Conservation (phyloP, 2,113 vertebrate species). For the Todiramphus chloris region DNA sequence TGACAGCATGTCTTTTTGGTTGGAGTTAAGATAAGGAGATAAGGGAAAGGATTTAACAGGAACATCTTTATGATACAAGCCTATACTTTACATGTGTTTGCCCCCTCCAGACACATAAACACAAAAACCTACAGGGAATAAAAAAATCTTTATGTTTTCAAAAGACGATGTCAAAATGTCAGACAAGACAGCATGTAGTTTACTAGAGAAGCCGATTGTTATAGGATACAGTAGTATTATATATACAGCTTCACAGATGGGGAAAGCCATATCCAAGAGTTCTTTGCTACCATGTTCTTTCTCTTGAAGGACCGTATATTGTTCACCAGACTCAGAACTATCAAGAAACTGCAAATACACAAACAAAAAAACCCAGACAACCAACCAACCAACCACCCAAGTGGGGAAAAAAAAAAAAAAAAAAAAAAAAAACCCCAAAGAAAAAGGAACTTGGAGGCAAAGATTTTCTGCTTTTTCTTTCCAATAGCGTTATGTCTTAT, state of each 20-base stretch:
- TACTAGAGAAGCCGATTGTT: not conserved
- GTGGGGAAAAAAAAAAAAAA: not conserved
- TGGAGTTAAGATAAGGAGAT: not conserved
- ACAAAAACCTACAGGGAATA: not conserved
- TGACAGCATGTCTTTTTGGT: not conserved
- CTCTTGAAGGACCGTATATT: not conserved
- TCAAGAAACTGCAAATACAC: not conserved
- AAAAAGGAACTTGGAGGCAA: not conserved
- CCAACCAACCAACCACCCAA: too few species aligned
- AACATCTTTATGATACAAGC: not conserved
- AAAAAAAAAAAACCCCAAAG: not conserved
- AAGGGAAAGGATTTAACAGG: not conserved
- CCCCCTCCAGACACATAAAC: not conserved
- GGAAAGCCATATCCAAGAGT: not conserved
- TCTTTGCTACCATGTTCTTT: not conserved
- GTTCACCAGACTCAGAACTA: not conserved
- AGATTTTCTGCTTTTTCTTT: not conserved
- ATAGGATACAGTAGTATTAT: not conserved
- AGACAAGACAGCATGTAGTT: not conserved
- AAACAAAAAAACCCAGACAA: not conserved
- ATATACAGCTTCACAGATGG: not conserved
- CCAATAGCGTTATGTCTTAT: not conserved
- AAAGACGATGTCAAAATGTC: not conserved
- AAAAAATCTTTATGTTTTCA: not conserved
- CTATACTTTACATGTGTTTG: not conserved